Base-by-base conservation (phyloP, 1,140 invertebrate genomes). In the Calliopsis andreniformis region DNA sequence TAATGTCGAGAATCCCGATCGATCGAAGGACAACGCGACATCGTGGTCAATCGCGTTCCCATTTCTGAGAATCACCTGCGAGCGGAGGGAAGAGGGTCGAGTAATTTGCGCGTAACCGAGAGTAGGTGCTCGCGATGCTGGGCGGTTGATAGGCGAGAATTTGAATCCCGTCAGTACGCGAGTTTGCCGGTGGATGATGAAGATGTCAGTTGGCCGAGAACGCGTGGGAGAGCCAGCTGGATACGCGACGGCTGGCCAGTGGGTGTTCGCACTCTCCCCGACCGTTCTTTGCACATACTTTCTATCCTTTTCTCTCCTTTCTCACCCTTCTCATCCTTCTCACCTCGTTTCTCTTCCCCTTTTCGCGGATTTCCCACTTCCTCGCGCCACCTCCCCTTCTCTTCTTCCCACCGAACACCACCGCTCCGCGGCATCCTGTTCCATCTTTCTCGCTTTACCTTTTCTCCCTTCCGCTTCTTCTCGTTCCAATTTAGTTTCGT, bases 191-290 rank as follows among this genome's bases (percentile, higher is more conserved):
- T 66, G 79, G 79, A 84, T 83, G 87, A 89, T 89, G 86, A 89
- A 88, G 87, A 89, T 86, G 87, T 89, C 85, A 84, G 83, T 82
- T 81, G 83, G 80, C 69, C 76, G 78, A 58, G 80, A 86, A 83
- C 56, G 87, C 87, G 87, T 87, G 87, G 87, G 87, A 88, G 83
- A 87, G 84, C 79, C 83, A 84, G 83, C 84, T 82, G 87, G 83
- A 73, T 83, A 82, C 76, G 73, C 80, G 82, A 83, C 85, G 85
- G 79, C 49, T 55, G 49, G 69, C 76, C 79, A 79, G 79, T 85
- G 75, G 82, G 79, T 83, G 84, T 86, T 87, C 84, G 83, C 80
- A 78, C 86, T 85, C 67, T 76, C 70, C 67, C 71, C 80, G 61
- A 69, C 67, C 68, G 79, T 71, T 77, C 73, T 35, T 25, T 58